Conservation (phyloP, 1,140 invertebrate genomes). For the Gonatopus flavifemur region DNA sequence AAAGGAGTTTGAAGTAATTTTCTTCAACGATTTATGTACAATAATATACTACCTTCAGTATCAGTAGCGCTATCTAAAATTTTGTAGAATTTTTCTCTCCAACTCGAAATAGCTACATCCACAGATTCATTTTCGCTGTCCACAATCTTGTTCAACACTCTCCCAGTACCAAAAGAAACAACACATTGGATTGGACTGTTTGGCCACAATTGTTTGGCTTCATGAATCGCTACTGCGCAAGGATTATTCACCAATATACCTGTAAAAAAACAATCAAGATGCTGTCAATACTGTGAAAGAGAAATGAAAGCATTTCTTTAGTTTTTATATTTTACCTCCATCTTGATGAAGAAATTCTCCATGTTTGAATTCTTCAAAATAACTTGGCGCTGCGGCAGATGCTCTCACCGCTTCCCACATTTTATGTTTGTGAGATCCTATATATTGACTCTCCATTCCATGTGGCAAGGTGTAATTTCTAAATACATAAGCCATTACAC, state of each 20-base stretch:
- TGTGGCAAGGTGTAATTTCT: slow-evolving; percentile 84
- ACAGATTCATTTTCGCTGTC: slow-evolving; percentile 39
- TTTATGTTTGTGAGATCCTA: slow-evolving; percentile 71
- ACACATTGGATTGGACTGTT: slow-evolving; percentile 78
- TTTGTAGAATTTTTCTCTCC: slow-evolving; percentile 81
- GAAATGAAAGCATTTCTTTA: not conserved
- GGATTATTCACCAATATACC: slow-evolving; percentile 91
- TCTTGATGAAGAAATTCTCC: slow-evolving; percentile 81
- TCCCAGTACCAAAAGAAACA: slow-evolving; percentile 86
- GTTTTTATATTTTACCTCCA: slow-evolving; percentile 38
- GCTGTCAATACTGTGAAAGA: not conserved
- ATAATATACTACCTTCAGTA: slow-evolving; percentile 69
- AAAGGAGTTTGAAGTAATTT: not conserved
- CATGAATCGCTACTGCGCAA: slow-evolving; percentile 85
- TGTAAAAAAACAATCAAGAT: no score
- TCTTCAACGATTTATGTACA: not conserved
- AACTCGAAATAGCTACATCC: slow-evolving; percentile 59
- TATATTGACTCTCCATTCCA: slow-evolving; percentile 74
- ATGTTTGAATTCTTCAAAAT: slow-evolving; percentile 84
- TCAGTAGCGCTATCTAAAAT: slow-evolving; percentile 89
- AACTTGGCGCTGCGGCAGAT: slow-evolving; percentile 89
- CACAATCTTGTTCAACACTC: slow-evolving; percentile 53
- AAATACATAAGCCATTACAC: slow-evolving; percentile 85
- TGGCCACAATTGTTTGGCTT: slow-evolving; percentile 85
- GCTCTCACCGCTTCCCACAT: slow-evolving; percentile 90